A percentile compares a stretch with the other conserved stretches of the same genome.
Conservation (phyloP, 2,113 vertebrate genomes). For the Catharus fuscescens region DNA sequence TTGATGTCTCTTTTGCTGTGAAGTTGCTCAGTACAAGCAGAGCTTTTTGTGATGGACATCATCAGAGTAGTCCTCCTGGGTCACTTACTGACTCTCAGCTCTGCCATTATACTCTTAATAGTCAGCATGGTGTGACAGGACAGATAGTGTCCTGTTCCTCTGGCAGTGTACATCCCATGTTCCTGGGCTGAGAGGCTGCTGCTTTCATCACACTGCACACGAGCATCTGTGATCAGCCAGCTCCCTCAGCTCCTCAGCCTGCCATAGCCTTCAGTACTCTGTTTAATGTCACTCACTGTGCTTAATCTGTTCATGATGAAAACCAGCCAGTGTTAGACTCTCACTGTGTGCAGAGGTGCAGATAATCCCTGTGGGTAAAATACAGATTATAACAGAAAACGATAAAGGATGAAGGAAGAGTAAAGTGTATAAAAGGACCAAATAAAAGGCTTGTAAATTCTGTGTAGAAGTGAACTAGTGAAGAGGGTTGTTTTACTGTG, state of each 20-base stretch:
- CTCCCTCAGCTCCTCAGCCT: background rate
- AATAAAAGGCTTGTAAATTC: background rate
- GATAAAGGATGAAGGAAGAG: background rate
- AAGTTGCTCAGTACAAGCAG: background rate
- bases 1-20: background rate
- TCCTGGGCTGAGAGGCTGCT: background rate
- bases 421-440: background rate
- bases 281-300: background rate
- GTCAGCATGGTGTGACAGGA: background rate
- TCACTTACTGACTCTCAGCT: background rate
- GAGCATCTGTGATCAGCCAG: background rate
- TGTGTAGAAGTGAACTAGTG: background rate
- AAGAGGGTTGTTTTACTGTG: background rate
- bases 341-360: background rate
- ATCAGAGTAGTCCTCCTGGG: background rate
- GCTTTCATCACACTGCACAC: background rate
- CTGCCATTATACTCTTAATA: background rate
- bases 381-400: background rate
- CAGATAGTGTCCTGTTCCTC: background rate
- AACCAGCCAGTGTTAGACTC: background rate
- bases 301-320: background rate
- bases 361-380: background rate
- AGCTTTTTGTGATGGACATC: background rate
- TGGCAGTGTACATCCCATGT: fast-evolving
- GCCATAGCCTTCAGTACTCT: background rate